Evolutionary conservation across 2,888 invertebrate species (phyloP).

Genomic region (Mesochorus sp.): DNA sequence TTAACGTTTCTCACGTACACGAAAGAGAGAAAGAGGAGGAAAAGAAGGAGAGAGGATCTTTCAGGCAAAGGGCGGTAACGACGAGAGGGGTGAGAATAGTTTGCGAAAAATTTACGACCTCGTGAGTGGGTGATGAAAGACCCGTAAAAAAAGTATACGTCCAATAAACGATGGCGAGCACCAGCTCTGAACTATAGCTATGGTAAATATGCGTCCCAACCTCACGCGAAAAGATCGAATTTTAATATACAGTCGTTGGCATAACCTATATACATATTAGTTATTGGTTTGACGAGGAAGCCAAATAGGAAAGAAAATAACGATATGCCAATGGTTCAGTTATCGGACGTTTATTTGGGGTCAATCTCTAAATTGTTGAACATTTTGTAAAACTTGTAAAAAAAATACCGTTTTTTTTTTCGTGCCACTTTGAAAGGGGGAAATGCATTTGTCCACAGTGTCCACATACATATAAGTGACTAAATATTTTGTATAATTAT

Average conservation of each 20-base stretch:
- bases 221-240: conserved; percentile 27
- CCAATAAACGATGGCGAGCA: conserved; percentile 42
- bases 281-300: conserved; percentile 3
- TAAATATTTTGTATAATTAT: no score
- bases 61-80: conserved; percentile 22
- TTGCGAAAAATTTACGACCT: conserved; percentile 75
- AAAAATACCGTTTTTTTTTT: conserved; percentile 27
- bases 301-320: background rate
- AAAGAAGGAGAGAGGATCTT: background rate
- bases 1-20: conserved; percentile 72
- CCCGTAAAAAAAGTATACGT: conserved; percentile 68
- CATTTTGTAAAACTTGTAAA: background rate
- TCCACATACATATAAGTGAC: no score
- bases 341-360: background rate
- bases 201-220: conserved; percentile 58
- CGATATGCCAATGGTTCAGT: conserved; percentile 15
- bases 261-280: background rate
- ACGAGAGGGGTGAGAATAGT: conserved; percentile 51
- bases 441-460: conserved; percentile 29
- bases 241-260: conserved; percentile 35
- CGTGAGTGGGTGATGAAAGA: conserved; percentile 76
- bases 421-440: conserved; percentile 8
- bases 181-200: conserved; percentile 56
- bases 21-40: conserved; percentile 44
- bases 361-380: conserved; percentile 13